Evolutionary conservation across 1,140 invertebrate species (phyloP).

Genomic region (Papilio glaucus): DNA sequence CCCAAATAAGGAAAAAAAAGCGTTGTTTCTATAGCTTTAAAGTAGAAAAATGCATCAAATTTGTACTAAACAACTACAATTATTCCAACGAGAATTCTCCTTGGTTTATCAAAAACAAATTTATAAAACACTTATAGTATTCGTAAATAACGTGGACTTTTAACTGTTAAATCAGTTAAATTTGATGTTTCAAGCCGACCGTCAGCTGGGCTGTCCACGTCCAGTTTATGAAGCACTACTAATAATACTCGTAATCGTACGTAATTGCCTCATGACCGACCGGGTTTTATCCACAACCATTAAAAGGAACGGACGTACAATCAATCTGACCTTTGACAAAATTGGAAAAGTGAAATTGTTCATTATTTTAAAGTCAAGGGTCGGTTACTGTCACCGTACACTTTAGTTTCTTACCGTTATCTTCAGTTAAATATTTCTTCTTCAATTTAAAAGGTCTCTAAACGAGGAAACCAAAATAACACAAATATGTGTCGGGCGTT

Average conservation of each 20-base stretch:
- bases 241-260: not conserved
- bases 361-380: not conserved
- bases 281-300: not conserved
- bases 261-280: conserved; percentile 7
- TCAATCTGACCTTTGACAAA: conserved; percentile 7
- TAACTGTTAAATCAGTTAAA: not conserved
- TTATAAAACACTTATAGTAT: not conserved
- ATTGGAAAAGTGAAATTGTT: conserved; percentile 11
- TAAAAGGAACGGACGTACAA: not conserved
- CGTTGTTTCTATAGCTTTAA: too few species aligned
- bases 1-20: too few species aligned
- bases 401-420: not conserved
- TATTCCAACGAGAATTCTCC: too few species aligned
- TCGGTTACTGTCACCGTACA: not conserved
- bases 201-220: not conserved
- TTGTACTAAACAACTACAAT: too few species aligned
- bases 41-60: too few species aligned
- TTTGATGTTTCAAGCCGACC: not conserved
- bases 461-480: not conserved
- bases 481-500: not conserved
- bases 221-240: not conserved
- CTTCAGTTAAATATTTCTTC: not conserved
- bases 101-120: too few species aligned
- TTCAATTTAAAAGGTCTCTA: not conserved
- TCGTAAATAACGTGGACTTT: not conserved